Evolutionary conservation across 2,797 vertebrate genomes (phyloP), one percentile per base, ranked within the genome.

Genomic region (Columba guinea): DNA sequence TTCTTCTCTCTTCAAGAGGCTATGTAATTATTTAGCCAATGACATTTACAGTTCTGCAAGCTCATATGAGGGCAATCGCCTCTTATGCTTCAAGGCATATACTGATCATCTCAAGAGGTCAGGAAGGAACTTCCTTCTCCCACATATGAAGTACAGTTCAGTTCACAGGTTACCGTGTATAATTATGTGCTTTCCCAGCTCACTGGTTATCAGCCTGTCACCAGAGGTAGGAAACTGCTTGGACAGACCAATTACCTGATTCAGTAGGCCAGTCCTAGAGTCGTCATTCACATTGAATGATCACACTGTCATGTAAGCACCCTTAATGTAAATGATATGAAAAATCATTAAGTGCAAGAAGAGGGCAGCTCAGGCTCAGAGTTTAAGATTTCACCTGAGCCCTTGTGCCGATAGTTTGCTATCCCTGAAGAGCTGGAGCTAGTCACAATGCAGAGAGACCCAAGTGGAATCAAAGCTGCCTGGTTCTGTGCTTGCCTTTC

Each of bases 21-120:
- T 71, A 56, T 16, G 51, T 78, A 94, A 95, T 96, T 95, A 95
- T 92, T 92, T 93, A 93, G 78, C 88, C 94, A 95, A 41, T 83
- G 90, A 93, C 81, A 83, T 81, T 15, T 84, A 51, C 34, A 95
- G 71, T 91, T 96, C 92, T 78, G 89, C 90, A 96, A 96, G 75
- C 93, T 93, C 52, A n/a, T 82, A 89, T 20, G 51, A 89, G 48
- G 73, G 78, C 76, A 93, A 92, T 71, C 5, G 10, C 60, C 64
- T 95, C 69, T 91, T 87, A 67, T 17, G 85, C 91, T 96, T 87
- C 78, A 73, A 92, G 96, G 92, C 92, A 93, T 49, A 71, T 9
- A 80, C 67, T 37, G 84, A 93, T 95, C 81, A 80, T 58, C 81
- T 89, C 68, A 62, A 93, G 82, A 94, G 95, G 92, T 95, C 92